These are phyloP conservation scores for Anastrepha obliqua DNA, from an alignment of 1,140 invertebrate genomes.

Conservation along the genomic window DNA sequence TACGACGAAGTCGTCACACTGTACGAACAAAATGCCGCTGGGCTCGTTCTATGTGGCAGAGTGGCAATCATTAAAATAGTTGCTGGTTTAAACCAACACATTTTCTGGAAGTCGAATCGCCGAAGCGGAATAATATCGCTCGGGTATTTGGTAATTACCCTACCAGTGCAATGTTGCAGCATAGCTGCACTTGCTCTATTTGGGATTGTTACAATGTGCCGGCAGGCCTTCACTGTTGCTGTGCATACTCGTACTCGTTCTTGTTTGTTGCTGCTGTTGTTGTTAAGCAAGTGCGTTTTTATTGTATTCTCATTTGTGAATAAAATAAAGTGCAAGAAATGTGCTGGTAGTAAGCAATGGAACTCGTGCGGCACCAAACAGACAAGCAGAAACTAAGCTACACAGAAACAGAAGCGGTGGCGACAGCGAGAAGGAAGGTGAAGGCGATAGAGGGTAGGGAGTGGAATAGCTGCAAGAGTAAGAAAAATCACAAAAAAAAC, in stretches of 20 bases:
- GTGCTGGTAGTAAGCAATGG: background rate
- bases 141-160: slow-evolving; percentile 24
- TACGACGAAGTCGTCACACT: no score
- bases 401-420: background rate
- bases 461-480: background rate
- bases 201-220: background rate
- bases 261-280: background rate
- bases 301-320: slow-evolving; percentile 26
- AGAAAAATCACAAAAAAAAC: background rate
- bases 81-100: background rate
- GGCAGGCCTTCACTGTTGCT: background rate
- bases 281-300: background rate
- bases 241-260: background rate
- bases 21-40: background rate
- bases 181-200: background rate
- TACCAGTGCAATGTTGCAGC: background rate
- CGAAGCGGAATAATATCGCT: slow-evolving; percentile 17
- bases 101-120: slow-evolving; percentile 12
- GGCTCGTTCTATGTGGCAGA: background rate
- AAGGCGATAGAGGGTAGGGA: background rate
- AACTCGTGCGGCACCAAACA: background rate
- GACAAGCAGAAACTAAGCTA: background rate
- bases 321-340: background rate
- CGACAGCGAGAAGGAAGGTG: background rate
- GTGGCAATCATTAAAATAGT: background rate